A percentile compares a stretch with the other conserved stretches of the same genome.
These are phyloP conservation scores for Crenuchus spilurus DNA, from an alignment of 2,797 vertebrate species.

Conservation along the genomic window DNA sequence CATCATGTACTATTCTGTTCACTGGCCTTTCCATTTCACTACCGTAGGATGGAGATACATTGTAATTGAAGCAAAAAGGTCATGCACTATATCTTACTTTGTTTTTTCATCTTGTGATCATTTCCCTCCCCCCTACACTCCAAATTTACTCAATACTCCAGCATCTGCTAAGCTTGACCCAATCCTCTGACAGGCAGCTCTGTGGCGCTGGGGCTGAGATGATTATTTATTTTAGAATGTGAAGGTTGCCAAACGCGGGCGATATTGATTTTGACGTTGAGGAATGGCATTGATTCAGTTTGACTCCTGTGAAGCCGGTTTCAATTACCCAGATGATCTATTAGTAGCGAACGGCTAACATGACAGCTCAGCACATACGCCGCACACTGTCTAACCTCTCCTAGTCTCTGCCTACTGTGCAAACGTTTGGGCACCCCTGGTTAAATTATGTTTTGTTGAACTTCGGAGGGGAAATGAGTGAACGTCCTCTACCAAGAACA, in stretches of 20 bases:
- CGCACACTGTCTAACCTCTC: constrained; percentile 45
- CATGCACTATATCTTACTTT: constrained; percentile 8
- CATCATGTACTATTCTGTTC: constrained; percentile 33
- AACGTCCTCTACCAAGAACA: too few relatives aligned
- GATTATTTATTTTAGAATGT: constrained; percentile 70
- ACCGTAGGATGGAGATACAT: constrained; percentile 17
- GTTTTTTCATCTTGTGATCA: constrained; percentile 11
- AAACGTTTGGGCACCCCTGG: too few relatives aligned
- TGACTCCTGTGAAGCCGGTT: constrained; percentile 54
- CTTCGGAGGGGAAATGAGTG: too few relatives aligned
- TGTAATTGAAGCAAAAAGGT: constrained; percentile 29
- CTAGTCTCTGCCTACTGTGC: constrained; percentile 79
- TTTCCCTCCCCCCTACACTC: not conserved
- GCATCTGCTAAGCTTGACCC: constrained; percentile 9
- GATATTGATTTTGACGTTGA: constrained; percentile 80
- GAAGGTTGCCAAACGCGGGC: constrained; percentile 74
- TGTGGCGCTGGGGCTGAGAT: constrained; percentile 55
- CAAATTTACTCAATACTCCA: constrained; percentile 11
- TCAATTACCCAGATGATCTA: constrained; percentile 77
- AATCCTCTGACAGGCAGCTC: constrained; percentile 6
- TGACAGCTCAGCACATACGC: constrained; percentile 65
- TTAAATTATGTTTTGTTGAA: too few relatives aligned
- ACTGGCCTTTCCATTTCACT: constrained; percentile 26
- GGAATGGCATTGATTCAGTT: constrained; percentile 65
- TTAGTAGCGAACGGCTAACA: constrained; percentile 66